phyloP scores from a whole-genome alignment of 1,140 invertebrate species.

The Catajapyx aquilonaris region DNA sequence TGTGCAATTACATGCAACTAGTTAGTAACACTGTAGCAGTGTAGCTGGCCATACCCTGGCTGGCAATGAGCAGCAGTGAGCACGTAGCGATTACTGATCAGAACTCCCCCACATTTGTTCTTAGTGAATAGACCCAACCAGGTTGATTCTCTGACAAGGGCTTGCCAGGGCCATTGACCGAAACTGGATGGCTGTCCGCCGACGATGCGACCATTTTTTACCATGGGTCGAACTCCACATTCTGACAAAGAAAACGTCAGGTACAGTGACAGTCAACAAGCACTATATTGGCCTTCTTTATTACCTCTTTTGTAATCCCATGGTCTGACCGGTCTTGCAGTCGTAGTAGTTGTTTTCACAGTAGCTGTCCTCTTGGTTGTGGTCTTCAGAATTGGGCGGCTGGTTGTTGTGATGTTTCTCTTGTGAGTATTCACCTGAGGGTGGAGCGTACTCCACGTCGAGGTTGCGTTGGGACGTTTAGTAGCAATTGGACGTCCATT shows the following conservation, averaged over 20 bases:
- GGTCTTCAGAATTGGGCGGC: conserved; percentile 17
- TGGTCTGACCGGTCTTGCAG: conserved; percentile 4
- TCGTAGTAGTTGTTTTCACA: conserved; percentile 5
- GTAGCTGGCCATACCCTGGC: conserved; percentile 43
- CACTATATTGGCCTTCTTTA: conserved; percentile 14
- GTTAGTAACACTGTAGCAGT: no score
- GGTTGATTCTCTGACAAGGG: conserved; percentile 70
- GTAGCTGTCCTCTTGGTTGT: conserved; percentile 5
- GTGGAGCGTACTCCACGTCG: background rate
- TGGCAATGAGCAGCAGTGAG: conserved; percentile 87
- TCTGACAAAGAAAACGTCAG: conserved; percentile 39
- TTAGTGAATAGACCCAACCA: conserved; percentile 89
- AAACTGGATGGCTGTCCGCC: conserved; percentile 67
- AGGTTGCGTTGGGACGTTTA: conserved; percentile 3
- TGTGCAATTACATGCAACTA: background rate
- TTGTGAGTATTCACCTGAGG: conserved; percentile 14
- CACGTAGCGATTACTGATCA: conserved; percentile 65
- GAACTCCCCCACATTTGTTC: conserved; percentile 84
- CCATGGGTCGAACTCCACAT: conserved; percentile 63
- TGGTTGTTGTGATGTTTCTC: conserved; percentile 12
- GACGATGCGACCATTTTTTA: conserved; percentile 55
- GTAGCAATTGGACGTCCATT: background rate
- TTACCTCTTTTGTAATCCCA: conserved; percentile 39
- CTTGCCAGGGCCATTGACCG: conserved; percentile 86
- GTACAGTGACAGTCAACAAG: background rate